These are phyloP conservation scores for Globodera rostochiensis DNA, from an alignment of 1,140 invertebrate species.

Conservation along the genomic window DNA sequence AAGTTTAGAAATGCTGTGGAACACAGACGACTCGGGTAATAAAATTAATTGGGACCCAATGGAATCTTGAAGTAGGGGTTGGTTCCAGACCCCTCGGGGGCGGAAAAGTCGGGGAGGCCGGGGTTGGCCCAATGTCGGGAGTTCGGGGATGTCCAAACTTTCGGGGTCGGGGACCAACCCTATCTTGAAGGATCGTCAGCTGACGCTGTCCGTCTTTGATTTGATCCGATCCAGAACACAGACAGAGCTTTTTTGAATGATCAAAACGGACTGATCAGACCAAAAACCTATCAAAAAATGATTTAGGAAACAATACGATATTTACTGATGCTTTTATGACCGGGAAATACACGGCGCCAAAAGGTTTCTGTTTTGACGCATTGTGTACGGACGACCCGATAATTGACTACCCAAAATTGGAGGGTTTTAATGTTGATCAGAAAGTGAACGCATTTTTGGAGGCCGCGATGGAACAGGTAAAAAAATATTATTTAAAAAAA, in stretches of 20 bases:
- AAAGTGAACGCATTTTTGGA: slow-evolving; percentile 67
- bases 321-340: slow-evolving; percentile 59
- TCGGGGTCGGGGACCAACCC: no score
- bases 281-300: slow-evolving; percentile 15
- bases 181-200: no score
- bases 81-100: no score
- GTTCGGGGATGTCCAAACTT: no score
- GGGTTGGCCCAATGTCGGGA: no score
- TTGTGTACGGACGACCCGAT: slow-evolving; percentile 80
- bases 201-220: no score
- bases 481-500: slow-evolving; percentile 68
- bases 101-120: no score
- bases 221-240: no score
- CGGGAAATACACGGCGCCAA: slow-evolving; percentile 68
- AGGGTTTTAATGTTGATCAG: slow-evolving; percentile 71
- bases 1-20: slow-evolving; percentile 84
- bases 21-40: slow-evolving; percentile 68
- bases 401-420: slow-evolving; percentile 69
- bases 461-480: slow-evolving; percentile 66
- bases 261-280: no score
- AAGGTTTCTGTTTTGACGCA: slow-evolving; percentile 86
- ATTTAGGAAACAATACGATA: slow-evolving; percentile 50
- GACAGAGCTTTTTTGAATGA: no score
- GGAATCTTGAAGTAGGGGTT: no score
- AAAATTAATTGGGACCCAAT: not conserved